Evolutionary conservation across 2,888 invertebrate genomes (phyloP).

Genomic region (Nomada goodeniana): DNA sequence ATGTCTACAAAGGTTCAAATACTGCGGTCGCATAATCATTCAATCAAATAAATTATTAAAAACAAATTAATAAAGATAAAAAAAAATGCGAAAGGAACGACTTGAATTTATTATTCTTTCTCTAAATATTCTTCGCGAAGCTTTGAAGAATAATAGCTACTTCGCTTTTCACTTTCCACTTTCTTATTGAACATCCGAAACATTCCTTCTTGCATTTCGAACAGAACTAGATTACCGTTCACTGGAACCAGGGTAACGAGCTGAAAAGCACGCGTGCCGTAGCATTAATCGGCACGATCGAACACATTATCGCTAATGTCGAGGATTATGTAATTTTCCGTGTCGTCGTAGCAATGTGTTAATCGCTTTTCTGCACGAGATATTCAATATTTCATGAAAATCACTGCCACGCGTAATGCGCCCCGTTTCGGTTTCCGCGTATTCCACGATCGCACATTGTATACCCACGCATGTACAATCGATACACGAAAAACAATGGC

Average conservation of each 20-base stretch:
- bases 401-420: slow-evolving; percentile 33
- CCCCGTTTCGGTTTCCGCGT: neutral
- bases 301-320: slow-evolving; percentile 56
- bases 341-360: slow-evolving; percentile 39
- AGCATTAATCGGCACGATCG: slow-evolving; percentile 45
- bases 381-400: slow-evolving; percentile 59
- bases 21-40: too few relatives aligned
- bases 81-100: too few relatives aligned
- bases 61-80: too few relatives aligned
- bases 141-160: too few relatives aligned
- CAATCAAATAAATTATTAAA: too few relatives aligned
- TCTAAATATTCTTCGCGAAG: too few relatives aligned
- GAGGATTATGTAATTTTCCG: slow-evolving; percentile 55
- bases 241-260: slow-evolving; percentile 19
- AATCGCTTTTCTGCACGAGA: slow-evolving; percentile 48
- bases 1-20: too few relatives aligned
- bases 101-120: too few relatives aligned
- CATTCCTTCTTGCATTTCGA: neutral
- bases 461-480: slow-evolving; percentile 11
- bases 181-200: too few relatives aligned
- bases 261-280: slow-evolving; percentile 17
- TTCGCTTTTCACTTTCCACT: too few relatives aligned
- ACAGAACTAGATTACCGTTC: slow-evolving; percentile 3
- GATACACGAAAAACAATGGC: slow-evolving; percentile 18
- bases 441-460: too few relatives aligned